Evolutionary conservation across 2,113 vertebrate species (phyloP), one percentile per base, ranked within the genome.

Genomic region (Chaetodon trifascialis): DNA sequence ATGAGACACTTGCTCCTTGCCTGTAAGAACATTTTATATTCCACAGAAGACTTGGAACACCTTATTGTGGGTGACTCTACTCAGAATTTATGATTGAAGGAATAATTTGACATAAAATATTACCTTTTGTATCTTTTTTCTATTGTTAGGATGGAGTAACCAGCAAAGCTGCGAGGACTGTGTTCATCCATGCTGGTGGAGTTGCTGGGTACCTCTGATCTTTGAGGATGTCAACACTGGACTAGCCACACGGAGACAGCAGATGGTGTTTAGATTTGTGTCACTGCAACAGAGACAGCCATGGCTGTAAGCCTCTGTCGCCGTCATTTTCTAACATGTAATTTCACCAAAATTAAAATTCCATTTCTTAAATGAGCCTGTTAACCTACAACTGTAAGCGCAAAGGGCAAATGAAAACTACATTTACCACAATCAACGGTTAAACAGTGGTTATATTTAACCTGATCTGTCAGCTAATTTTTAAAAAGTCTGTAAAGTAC

Each of bases 251-350:
- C 10, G 21, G 17, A 36, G 74, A 11, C 49, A 64, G 2, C 70
- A 82, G 60, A 79, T 70, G 54, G 30, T 52, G 42, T 63, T 81
- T 62, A 73, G 17, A 79, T 46, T 81, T 42, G 0, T 44, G 21
- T 56, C 55, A 14, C 30, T 55, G 30, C 62, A 38, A 7, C 69
- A 58, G 75, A 44, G 36, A 58, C 16, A 54, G 7, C 36, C 56
- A 7, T 38, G 11, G 1, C 16, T 19, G 10, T 11, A 10, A 47
- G 21, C 36, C 9, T 36, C 36, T 46, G 36, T 70, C 17, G 15
- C 23, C 0, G 11, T 60, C 1, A 0, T 66, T 23, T 62, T 63
- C 25, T 19, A 14, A 2, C 17, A 1, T 42, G 3, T 11, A 19
- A 68, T 40, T 10, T 38, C 17, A n/a, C 2, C 16, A 16, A 14